Percentiles rank a stretch among this genome's conserved stretches.
Evolutionary conservation across 2,113 vertebrate genomes (phyloP).

Genomic region (Fregetta grallaria): DNA sequence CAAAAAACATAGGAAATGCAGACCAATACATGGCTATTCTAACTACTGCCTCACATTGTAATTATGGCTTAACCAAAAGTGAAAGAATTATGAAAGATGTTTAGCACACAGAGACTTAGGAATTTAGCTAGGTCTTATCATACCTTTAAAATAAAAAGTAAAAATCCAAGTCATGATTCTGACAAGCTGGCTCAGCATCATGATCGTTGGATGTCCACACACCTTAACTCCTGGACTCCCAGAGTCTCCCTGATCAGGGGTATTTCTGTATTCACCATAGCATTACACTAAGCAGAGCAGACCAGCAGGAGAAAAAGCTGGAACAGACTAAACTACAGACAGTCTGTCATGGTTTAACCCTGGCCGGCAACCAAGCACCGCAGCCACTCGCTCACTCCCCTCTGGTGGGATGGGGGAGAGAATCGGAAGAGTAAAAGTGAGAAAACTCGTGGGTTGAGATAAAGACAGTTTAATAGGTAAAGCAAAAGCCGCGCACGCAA

Average conservation of each 20-base stretch:
- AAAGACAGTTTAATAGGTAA: no score
- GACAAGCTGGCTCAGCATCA: not conserved
- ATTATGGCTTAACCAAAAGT: not conserved
- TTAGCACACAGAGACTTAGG: not conserved
- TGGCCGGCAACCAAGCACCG: no score
- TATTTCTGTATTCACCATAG: not conserved
- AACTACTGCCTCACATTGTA: not conserved
- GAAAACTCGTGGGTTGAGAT: no score
- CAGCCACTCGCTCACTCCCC: no score
- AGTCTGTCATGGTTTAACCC: no score
- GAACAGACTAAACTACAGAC: not conserved
- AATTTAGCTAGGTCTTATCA: not conserved
- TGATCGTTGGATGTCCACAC: not conserved
- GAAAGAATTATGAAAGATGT: not conserved
- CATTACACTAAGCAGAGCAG: not conserved
- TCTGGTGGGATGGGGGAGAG: no score
- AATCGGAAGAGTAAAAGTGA: no score
- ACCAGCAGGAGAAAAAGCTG: not conserved
- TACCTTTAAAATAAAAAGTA: not conserved
- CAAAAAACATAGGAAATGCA: not conserved
- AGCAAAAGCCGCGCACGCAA: no score
- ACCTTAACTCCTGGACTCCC: not conserved
- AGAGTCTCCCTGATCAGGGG: not conserved
- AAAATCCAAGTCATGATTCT: not conserved
- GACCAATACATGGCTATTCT: not conserved